These are phyloP conservation scores for Machimus rusticus DNA, from an alignment of 2,888 invertebrate species.

Conservation along the genomic window DNA sequence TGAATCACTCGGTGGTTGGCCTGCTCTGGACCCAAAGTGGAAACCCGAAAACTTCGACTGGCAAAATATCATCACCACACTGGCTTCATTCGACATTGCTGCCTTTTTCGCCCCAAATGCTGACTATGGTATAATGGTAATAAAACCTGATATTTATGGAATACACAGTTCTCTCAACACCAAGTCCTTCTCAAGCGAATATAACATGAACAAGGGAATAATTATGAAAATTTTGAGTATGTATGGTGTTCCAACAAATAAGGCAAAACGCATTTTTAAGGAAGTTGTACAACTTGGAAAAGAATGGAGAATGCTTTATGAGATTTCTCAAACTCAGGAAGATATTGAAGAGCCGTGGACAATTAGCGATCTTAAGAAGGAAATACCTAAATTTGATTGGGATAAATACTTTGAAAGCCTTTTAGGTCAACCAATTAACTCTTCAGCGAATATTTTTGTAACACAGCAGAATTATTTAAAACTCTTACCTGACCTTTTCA, in stretches of 20 bases:
- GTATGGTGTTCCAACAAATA: background rate
- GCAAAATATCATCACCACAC: background rate
- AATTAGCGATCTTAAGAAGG: background rate
- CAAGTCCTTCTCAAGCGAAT: background rate
- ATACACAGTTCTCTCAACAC: background rate
- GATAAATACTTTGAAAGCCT: background rate
- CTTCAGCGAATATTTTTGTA: background rate
- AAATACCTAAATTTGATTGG: background rate
- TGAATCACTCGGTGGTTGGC: background rate
- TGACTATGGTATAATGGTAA: background rate
- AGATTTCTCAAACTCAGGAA: background rate
- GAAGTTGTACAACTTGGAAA: background rate
- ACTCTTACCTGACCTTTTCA: background rate
- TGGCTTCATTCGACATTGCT: background rate
- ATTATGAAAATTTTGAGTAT: background rate
- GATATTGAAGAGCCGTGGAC: background rate
- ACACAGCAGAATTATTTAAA: background rate
- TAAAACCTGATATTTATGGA: background rate
- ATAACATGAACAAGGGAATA: background rate
- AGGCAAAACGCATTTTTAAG: background rate
- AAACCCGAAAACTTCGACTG: background rate
- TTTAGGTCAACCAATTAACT: background rate
- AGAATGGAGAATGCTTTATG: background rate
- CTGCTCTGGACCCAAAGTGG: background rate
- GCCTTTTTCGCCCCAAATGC: background rate